A percentile compares a stretch with the other conserved stretches of the same genome.
Evolutionary conservation across 1,140 invertebrate species (phyloP).

Genomic region (Amphibalanus amphitrite): DNA sequence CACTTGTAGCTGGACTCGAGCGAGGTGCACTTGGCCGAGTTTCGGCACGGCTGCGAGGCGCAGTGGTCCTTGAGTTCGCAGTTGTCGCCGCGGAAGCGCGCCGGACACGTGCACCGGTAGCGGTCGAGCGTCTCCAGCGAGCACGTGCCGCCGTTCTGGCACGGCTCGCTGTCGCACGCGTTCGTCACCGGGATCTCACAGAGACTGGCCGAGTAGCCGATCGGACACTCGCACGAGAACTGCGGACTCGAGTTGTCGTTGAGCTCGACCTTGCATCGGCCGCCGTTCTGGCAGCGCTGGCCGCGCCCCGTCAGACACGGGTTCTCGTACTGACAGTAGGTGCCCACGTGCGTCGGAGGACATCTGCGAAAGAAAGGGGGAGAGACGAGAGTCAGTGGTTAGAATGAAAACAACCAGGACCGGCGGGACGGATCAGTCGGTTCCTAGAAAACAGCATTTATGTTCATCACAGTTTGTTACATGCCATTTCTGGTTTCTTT

Average conservation of each 20-base stretch:
- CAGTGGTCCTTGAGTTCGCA: conserved; percentile 79
- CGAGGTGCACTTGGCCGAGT: conserved; percentile 64
- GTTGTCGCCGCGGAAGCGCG: conserved; percentile 56
- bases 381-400: background rate
- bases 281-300: conserved; percentile 76
- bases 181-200: conserved; percentile 81
- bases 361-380: conserved; percentile 51
- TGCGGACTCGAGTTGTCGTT: conserved; percentile 41
- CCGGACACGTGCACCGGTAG: conserved; percentile 64
- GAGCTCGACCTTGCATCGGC: conserved; percentile 60
- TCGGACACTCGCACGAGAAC: conserved; percentile 66
- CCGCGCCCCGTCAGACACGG: conserved; percentile 69
- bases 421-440: no score
- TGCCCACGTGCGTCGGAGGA: conserved; percentile 70
- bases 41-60: conserved; percentile 66
- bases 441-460: no score
- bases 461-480: no score
- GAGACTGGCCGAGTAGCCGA: conserved; percentile 77
- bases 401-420: no score
- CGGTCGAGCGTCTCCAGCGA: conserved; percentile 48
- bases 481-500: no score
- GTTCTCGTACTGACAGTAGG: conserved; percentile 83
- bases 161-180: conserved; percentile 74
- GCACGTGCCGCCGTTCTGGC: conserved; percentile 68
- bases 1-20: conserved; percentile 56